Evolutionary conservation across 2,797 vertebrate species (phyloP).

Genomic region (Psittacula echo): DNA sequence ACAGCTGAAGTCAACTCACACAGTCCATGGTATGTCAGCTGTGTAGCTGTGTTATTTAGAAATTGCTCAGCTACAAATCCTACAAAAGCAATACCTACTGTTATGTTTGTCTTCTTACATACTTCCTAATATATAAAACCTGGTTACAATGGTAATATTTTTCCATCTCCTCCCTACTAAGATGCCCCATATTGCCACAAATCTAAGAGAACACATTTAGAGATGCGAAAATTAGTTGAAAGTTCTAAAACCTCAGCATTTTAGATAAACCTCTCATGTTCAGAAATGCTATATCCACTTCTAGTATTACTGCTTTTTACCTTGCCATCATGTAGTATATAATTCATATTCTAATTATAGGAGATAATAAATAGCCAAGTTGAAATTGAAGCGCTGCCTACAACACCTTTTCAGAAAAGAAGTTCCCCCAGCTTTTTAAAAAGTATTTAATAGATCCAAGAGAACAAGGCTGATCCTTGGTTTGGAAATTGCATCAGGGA

Average conservation of each 20-base stretch:
- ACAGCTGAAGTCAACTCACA: conserved; percentile 96
- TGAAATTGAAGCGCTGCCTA: not conserved
- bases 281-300: not conserved
- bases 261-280: not conserved
- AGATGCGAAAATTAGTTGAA: rapidly evolving
- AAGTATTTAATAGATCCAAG: not conserved
- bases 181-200: not conserved
- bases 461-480: not conserved
- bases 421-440: not conserved
- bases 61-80: conserved; percentile 98
- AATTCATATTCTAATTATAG: not conserved
- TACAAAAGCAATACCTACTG: conserved; percentile 73
- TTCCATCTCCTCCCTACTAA: not conserved
- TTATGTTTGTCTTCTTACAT: not conserved
- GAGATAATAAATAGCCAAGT: not conserved
- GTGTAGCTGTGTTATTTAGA: conserved; percentile 95
- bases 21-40: conserved; percentile 96
- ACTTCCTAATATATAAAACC: not conserved
- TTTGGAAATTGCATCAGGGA: not conserved
- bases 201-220: not conserved
- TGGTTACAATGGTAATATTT: not conserved
- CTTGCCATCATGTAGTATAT: not conserved
- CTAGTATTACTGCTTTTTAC: not conserved
- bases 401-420: not conserved
- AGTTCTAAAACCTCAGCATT: not conserved